These are phyloP conservation scores for Ginglymostoma cirratum DNA, from an alignment of 2,113 vertebrate genomes.

Conservation along the genomic window DNA sequence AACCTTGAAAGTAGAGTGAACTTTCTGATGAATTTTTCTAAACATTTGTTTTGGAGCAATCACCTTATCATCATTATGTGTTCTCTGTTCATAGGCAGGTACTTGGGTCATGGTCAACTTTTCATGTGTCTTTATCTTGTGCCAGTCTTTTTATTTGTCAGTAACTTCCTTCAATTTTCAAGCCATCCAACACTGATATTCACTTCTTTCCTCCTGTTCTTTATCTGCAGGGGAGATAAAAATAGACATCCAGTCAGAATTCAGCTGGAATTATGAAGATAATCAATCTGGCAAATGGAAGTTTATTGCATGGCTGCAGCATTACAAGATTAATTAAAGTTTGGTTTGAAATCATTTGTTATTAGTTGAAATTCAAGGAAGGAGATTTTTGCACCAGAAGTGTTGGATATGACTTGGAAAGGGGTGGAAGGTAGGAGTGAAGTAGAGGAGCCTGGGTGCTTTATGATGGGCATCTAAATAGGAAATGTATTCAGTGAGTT, in stretches of 20 bases:
- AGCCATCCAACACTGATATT: too few species aligned
- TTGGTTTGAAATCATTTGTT: background rate
- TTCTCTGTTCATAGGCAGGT: too few species aligned
- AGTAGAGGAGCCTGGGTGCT: background rate
- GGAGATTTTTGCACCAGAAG: background rate
- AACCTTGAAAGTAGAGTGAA: background rate
- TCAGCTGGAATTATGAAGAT: background rate
- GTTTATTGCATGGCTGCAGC: background rate
- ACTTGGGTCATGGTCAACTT: too few species aligned
- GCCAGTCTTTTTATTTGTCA: too few species aligned
- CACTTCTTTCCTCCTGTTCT: too few species aligned
- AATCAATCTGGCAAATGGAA: background rate
- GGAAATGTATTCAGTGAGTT: background rate
- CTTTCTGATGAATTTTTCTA: background rate
- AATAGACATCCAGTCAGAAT: background rate
- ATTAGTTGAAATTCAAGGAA: background rate
- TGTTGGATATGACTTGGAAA: background rate
- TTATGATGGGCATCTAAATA: background rate
- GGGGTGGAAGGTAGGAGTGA: background rate
- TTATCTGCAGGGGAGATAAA: background rate
- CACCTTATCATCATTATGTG: background rate
- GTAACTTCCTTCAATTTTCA: too few species aligned
- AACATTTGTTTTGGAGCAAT: background rate
- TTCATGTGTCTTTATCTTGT: too few species aligned
- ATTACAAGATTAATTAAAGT: background rate